Percentiles rank a stretch among this genome's conserved stretches.
Evolutionary conservation across 2,113 vertebrate genomes (phyloP).

Genomic region (Chionis minor): DNA sequence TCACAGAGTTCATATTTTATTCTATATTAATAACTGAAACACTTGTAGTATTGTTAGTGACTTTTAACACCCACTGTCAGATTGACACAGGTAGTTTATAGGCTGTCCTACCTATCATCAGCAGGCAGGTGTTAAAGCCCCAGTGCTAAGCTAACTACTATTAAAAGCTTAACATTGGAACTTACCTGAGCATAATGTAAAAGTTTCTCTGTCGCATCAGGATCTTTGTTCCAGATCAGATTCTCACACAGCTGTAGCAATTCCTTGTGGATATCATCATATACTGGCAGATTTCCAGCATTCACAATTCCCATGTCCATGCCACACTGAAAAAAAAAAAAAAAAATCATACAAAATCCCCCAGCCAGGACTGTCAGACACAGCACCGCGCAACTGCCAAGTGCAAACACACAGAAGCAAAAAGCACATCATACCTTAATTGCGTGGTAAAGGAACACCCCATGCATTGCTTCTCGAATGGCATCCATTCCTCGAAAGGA

Average conservation of each 20-base stretch:
- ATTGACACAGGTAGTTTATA: neutral
- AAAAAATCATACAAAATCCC: neutral
- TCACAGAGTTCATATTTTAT: neutral
- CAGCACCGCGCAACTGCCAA: neutral
- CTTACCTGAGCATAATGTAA: constrained; percentile 90
- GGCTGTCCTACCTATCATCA: neutral
- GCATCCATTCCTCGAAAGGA: constrained; percentile 96
- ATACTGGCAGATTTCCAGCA: constrained; percentile 92
- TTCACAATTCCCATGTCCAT: constrained; percentile 99
- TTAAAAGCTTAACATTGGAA: neutral
- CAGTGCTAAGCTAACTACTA: neutral
- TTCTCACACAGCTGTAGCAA: constrained; percentile 91
- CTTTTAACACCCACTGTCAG: neutral
- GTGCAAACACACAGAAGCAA: neutral
- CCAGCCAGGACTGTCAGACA: neutral
- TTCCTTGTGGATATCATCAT: constrained; percentile 92
- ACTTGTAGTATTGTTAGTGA: neutral
- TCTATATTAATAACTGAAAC: neutral
- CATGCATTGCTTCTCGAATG: constrained; percentile 96
- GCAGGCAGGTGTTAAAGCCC: neutral
- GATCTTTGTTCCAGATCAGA: constrained; percentile 94
- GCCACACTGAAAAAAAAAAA: constrained; percentile 77
- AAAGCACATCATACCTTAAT: constrained; percentile 76
- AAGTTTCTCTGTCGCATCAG: constrained; percentile 93
- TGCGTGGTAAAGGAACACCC: constrained; percentile 92